phyloP scores from a whole-genome alignment of 2,888 invertebrate genomes.

The Aporophyla nigra region DNA sequence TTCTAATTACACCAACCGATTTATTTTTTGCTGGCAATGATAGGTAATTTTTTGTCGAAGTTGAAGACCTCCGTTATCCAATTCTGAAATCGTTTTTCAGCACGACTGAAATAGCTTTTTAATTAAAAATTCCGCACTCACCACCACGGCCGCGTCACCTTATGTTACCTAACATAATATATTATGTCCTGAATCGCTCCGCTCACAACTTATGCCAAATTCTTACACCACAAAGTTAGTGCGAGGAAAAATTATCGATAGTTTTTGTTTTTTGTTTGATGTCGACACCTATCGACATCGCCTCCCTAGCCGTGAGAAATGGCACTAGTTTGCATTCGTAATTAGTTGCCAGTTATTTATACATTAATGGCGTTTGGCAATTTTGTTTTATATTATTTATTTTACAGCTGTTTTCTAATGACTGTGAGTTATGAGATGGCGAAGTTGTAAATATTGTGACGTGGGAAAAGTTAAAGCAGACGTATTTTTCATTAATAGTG shows the following conservation, averaged over 20 bases:
- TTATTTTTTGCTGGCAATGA: no score
- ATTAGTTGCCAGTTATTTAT: conserved; percentile 62
- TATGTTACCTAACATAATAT: not conserved
- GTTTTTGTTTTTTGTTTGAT: conserved; percentile 65
- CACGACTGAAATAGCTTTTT: no score
- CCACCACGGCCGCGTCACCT: no score
- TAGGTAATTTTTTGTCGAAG: not conserved
- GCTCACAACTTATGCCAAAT: conserved; percentile 41
- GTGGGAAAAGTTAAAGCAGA: conserved; percentile 1
- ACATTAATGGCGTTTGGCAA: conserved; percentile 59
- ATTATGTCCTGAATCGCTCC: conserved; percentile 21
- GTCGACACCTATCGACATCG: conserved; percentile 70
- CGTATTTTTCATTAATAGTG: conserved; percentile 11
- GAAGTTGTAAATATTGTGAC: conserved; percentile 41
- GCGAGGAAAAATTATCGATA: conserved; percentile 71
- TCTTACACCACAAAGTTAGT: conserved; percentile 57
- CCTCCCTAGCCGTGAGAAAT: conserved; percentile 66
- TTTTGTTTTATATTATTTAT: conserved; percentile 58
- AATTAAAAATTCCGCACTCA: not conserved
- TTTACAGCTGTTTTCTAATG: conserved; percentile 39
- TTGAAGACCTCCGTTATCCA: not conserved
- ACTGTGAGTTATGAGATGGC: conserved; percentile 15
- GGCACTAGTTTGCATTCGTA: conserved; percentile 62
- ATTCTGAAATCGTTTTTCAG: not conserved
- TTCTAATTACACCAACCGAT: no score